phyloP scores from a whole-genome alignment of 1,140 invertebrate genomes.

The Temnothorax nylanderi region DNA sequence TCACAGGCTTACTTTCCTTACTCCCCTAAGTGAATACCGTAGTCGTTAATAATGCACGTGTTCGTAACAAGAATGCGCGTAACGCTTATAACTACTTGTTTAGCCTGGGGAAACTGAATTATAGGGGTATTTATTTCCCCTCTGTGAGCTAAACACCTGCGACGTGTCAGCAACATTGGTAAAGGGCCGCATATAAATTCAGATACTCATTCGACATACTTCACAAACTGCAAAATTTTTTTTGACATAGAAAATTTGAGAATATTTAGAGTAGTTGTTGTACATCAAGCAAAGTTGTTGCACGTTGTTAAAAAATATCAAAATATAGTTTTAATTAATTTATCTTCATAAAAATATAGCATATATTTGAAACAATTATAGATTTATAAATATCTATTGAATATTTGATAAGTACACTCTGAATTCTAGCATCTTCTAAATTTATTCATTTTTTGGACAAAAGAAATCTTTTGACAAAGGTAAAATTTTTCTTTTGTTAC shows the following conservation, averaged over 20 bases:
- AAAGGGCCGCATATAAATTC: neutral
- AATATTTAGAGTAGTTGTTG: neutral
- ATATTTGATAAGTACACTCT: neutral
- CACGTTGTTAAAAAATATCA: neutral
- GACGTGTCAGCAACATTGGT: neutral
- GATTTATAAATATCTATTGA: neutral
- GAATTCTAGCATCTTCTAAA: neutral
- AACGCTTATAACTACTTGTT: neutral
- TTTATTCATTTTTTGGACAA: neutral
- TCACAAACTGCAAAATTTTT: neutral
- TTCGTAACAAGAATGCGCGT: neutral
- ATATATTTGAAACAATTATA: neutral
- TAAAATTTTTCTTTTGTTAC: neutral
- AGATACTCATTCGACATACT: neutral
- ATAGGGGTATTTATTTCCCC: neutral
- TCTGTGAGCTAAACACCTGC: conserved; percentile 3
- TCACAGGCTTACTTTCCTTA: neutral
- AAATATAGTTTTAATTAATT: neutral
- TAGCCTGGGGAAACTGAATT: neutral
- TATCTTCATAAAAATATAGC: neutral
- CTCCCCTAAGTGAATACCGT: neutral
- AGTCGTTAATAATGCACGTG: conserved; percentile 1
- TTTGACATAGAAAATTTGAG: neutral
- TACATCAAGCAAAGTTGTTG: neutral
- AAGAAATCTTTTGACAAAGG: neutral